Base-by-base conservation (phyloP, 2,797 vertebrate species). In the Acrocephalus scirpaceus region DNA sequence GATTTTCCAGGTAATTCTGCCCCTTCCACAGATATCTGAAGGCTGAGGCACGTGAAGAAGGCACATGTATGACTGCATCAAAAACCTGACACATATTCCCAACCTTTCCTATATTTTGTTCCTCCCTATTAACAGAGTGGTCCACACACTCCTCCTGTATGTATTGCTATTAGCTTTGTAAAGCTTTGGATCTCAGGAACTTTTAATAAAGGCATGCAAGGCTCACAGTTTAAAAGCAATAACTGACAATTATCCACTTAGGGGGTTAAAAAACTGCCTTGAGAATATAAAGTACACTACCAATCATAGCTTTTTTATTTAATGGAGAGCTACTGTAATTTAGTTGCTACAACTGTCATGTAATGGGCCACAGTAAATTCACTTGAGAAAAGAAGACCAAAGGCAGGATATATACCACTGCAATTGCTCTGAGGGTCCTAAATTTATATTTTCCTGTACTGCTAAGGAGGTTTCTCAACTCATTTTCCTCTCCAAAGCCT, bases 221-320 rank as follows among this genome's bases (percentile, higher is more conserved):
- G 61, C 94, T 82, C 60, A 94, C 79, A 83, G 71, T 97, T 97
- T 97, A 96, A 96, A 92, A 95, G 81, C 70, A 95, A 92, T 96
- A 98, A 97, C 92, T 97, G 96, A 95, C 88, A 97, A 96, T 97
- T 98, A 97, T 97, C 91, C 94, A 97, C 95, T 96, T 92, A 97
- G 89, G 96, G 85, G 48, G 93, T 97, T 97, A 92, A 86, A 92
- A 97, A 97, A 93, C 92, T 95, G 90, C 93, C 94, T 96, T 92
- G 88, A 97, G 93, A 97, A 97, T 96, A 87, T 96, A 95, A 97
- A 95, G 91, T 92, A 92, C 48, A 71, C 86, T 90, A 96, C 92
- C 93, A 97, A 92, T 97, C 96, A 96, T 97, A 96, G 96, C 77
- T 93, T 97, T 96, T 93, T 96, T 97, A 86, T 97, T 97, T 98